Conservation (phyloP, 2,797 vertebrate species). For the Lacerta agilis region DNA sequence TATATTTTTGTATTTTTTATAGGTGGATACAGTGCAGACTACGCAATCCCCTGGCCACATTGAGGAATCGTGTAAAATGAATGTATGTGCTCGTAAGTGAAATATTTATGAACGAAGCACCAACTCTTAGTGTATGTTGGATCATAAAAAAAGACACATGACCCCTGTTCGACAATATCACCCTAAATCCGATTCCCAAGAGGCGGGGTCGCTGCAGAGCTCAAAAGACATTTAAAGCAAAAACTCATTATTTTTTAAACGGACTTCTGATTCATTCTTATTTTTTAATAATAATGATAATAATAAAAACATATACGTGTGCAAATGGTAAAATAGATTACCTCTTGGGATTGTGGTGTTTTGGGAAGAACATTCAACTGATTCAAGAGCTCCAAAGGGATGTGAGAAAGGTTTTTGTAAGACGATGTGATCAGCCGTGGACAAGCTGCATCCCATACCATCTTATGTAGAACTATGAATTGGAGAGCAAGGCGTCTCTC, state of each 20-base stretch:
- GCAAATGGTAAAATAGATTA: conserved; percentile 49
- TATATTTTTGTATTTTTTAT: conserved; percentile 82
- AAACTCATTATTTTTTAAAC: conserved; percentile 11
- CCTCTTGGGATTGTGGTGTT: conserved; percentile 28
- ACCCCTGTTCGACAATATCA: conserved; percentile 50
- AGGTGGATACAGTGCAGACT: conserved; percentile 80
- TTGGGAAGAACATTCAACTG: conserved; percentile 28
- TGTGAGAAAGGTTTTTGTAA: conserved; percentile 67
- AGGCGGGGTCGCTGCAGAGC: conserved; percentile 67
- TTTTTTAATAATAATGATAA: conserved; percentile 1
- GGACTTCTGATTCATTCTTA: not conserved
- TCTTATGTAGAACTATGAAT: conserved; percentile 58
- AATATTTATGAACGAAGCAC: conserved; percentile 69
- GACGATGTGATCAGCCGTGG: conserved; percentile 31
- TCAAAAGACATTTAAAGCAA: conserved; percentile 61
- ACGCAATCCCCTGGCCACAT: conserved; percentile 73
- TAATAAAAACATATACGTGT: not conserved
- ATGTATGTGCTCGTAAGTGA: conserved; percentile 81
- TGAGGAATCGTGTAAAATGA: conserved; percentile 82
- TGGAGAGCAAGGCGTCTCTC: conserved; percentile 47
- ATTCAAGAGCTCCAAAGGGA: conserved; percentile 39
- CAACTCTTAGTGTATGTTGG: conserved; percentile 76
- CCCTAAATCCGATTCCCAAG: conserved; percentile 70
- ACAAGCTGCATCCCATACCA: conserved; percentile 58
- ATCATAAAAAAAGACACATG: conserved; percentile 64